Evolutionary conservation across 2,797 vertebrate genomes (phyloP).

Genomic region (Rhynchotus rufescens): DNA sequence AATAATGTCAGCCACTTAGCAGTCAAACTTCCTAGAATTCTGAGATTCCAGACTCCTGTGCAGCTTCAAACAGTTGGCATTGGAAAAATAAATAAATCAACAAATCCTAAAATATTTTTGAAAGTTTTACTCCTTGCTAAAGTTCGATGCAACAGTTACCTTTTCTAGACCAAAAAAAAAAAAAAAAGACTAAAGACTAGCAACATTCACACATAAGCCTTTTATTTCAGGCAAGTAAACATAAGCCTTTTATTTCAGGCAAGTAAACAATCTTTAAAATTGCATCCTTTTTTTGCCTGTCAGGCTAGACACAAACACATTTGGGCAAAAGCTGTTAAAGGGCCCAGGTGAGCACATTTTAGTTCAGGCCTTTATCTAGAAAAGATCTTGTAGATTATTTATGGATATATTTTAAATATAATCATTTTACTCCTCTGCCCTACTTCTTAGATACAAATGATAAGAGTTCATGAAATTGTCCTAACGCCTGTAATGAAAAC

Average conservation of each 20-base stretch:
- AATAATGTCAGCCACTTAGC: background rate
- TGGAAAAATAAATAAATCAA: background rate
- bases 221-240: background rate
- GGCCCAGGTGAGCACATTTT: background rate
- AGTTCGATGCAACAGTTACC: background rate
- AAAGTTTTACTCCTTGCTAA: background rate
- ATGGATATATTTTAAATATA: background rate
- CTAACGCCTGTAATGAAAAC: background rate
- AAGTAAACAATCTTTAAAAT: background rate
- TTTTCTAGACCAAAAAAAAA: background rate
- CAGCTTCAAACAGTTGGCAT: background rate
- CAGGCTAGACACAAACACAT: background rate
- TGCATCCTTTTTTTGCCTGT: background rate
- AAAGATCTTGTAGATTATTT: conserved; percentile 10
- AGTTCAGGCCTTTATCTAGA: background rate
- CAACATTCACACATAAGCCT: background rate
- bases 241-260: too few species aligned
- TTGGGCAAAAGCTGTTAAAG: conserved; percentile 37
- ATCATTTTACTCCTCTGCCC: background rate
- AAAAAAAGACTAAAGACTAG: background rate
- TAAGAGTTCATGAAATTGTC: background rate
- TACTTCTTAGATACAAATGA: background rate
- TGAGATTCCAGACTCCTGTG: background rate
- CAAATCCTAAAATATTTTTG: background rate
- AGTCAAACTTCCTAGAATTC: background rate